Evolutionary conservation across 1,140 invertebrate species (phyloP).

Genomic region (Ridgeia piscesae): DNA sequence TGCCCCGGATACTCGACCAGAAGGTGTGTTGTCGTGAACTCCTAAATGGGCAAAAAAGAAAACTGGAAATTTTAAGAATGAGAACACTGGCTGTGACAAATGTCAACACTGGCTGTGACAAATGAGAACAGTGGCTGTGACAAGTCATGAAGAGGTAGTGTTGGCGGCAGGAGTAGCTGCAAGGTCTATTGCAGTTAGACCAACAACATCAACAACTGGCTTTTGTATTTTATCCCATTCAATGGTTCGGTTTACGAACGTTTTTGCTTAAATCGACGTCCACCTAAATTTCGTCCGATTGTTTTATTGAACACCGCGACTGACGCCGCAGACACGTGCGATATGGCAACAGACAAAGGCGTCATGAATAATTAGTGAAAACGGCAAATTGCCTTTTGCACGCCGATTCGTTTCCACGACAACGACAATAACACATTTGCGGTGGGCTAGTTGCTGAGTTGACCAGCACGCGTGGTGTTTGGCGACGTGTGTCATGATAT

Average conservation of each 20-base stretch:
- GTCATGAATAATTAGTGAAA: slow-evolving; percentile 1
- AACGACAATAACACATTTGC: neutral
- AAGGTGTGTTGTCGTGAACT: no score
- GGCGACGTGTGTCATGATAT: neutral
- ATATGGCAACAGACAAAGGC: neutral
- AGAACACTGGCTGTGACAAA: neutral
- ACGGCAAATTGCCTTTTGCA: neutral
- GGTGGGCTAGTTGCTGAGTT: neutral
- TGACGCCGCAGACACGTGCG: neutral
- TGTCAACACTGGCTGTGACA: no score
- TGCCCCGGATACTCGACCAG: no score
- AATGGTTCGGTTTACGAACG: no score
- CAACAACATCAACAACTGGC: neutral
- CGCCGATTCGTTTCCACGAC: neutral
- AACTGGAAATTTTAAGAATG: no score
- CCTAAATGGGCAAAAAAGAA: no score
- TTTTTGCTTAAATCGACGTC: no score
- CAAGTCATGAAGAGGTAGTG: no score
- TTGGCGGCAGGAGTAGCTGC: neutral
- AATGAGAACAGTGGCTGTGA: no score
- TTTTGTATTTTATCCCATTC: no score
- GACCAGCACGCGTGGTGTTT: neutral
- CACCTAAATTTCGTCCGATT: neutral
- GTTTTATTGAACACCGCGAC: neutral
- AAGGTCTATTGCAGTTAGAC: neutral